These are phyloP conservation scores for Podarcis raffonei DNA, from an alignment of 2,113 vertebrate species.

Conservation along the genomic window DNA sequence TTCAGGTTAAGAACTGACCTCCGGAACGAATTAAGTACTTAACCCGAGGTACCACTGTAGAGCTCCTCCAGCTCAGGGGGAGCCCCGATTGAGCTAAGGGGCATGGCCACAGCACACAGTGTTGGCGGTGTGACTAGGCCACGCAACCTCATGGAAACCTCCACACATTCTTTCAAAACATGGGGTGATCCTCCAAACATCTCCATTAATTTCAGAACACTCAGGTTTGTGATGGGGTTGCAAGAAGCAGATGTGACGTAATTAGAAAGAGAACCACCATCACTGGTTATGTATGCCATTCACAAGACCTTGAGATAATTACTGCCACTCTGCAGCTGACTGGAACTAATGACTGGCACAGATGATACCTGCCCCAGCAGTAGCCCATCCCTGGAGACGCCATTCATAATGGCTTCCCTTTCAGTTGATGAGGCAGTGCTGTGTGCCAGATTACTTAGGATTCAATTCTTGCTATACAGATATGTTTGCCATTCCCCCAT, in stretches of 20 bases:
- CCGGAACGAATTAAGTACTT: too few species aligned
- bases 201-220: not conserved
- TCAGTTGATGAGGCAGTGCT: not conserved
- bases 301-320: not conserved
- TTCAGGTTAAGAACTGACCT: too few species aligned
- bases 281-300: not conserved
- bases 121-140: not conserved
- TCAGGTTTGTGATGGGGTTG: not conserved
- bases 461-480: not conserved
- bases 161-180: too few species aligned
- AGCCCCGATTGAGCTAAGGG: not conserved
- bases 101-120: not conserved
- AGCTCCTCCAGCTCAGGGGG: too few species aligned
- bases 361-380: not conserved
- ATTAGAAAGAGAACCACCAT: not conserved
- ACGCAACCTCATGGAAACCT: not conserved
- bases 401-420: not conserved
- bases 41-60: too few species aligned
- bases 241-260: not conserved
- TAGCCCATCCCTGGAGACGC: not conserved
- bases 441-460: conserved; percentile 36
- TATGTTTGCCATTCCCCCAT: not conserved
- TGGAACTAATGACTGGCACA: not conserved
- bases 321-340: not conserved
- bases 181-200: not conserved